These are phyloP conservation scores for Lepidocyrtoides sp. DNA, from an alignment of 2,888 invertebrate species.

Conservation along the genomic window DNA sequence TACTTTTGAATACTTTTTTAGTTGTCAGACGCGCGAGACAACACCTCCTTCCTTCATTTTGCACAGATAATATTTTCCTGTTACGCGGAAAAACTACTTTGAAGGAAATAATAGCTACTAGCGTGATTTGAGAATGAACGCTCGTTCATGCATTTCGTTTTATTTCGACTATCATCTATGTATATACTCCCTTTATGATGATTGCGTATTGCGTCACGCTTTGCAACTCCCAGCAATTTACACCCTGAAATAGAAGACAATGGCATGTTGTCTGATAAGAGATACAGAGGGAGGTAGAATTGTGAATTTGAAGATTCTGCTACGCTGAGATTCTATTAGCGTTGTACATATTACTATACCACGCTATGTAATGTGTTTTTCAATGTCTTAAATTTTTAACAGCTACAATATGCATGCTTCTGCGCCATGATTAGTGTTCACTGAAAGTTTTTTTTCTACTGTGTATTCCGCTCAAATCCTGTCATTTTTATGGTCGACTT, in stretches of 20 bases:
- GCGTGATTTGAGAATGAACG: background rate
- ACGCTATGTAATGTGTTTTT: too few relatives aligned
- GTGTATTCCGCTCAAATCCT: too few relatives aligned
- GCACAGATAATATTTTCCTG: background rate
- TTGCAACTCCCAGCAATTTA: slow-evolving; percentile 67
- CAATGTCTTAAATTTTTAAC: too few relatives aligned
- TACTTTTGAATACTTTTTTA: background rate
- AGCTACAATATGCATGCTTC: too few relatives aligned
- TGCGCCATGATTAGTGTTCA: too few relatives aligned
- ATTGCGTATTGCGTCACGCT: slow-evolving; percentile 68
- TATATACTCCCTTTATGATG: slow-evolving; percentile 18
- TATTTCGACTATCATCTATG: background rate
- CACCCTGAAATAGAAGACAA: slow-evolving; percentile 48
- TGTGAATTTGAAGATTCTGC: too few relatives aligned
- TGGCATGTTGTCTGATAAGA: background rate
- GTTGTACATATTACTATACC: too few relatives aligned
- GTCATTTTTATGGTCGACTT: too few relatives aligned
- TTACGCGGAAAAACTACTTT: background rate
- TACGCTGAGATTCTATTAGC: too few relatives aligned
- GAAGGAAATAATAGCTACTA: too few relatives aligned
- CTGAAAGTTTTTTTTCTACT: too few relatives aligned
- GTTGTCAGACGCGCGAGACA: slow-evolving; percentile 1
- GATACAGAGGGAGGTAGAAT: background rate
- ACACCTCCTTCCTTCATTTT: background rate
- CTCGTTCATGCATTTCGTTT: background rate